phyloP scores from a whole-genome alignment of 2,113 vertebrate genomes.

The Suricata suricatta region DNA sequence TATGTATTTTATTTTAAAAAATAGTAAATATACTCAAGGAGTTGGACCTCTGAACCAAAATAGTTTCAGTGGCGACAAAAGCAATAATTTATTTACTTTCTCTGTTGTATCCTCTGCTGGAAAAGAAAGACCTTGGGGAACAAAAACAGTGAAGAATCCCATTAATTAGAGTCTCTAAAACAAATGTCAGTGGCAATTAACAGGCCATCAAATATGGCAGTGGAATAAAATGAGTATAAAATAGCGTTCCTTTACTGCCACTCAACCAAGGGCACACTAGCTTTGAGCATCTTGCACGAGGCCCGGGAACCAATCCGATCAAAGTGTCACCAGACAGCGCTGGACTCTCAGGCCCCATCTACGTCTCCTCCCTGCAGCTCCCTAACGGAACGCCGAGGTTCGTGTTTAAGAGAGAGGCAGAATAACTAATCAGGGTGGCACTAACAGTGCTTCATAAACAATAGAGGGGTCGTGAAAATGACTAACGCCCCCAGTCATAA shows the following conservation, averaged over 20 bases:
- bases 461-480: neutral
- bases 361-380: neutral
- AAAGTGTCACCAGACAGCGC: neutral
- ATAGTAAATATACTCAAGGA: neutral
- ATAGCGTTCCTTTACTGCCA: neutral
- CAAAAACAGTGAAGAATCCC: slow-evolving; percentile 5
- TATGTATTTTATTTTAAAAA: slow-evolving; percentile 21
- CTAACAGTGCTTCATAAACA: neutral
- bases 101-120: slow-evolving; percentile 9
- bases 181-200: slow-evolving; percentile 41
- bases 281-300: neutral
- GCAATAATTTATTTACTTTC: slow-evolving; percentile 19
- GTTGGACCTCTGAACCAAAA: neutral
- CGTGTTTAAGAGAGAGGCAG: neutral
- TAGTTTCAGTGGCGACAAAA: slow-evolving; percentile 41
- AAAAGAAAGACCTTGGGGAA: slow-evolving; percentile 7
- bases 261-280: neutral
- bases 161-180: slow-evolving; percentile 51
- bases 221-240: neutral
- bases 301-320: neutral
- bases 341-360: neutral
- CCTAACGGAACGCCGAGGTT: neutral
- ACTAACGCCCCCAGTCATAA: neutral
- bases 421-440: neutral
- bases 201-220: neutral